Base-by-base conservation (phyloP, 2,113 vertebrate species). In the Genyomyrus donnyi region DNA sequence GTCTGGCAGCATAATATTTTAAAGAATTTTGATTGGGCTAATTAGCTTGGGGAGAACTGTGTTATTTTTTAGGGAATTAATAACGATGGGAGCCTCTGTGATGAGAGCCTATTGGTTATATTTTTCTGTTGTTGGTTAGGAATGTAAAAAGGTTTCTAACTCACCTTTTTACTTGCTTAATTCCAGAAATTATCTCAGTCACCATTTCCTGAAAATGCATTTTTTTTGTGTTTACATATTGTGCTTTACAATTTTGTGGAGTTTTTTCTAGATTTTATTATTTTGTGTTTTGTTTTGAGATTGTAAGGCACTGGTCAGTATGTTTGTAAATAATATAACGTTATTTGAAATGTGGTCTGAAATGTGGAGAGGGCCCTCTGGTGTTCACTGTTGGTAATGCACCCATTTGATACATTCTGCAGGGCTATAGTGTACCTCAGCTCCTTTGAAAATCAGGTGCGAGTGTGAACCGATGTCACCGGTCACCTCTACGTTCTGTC, bases 381-480 rank as follows among this genome's bases (percentile, higher is more conserved):
- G 45, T 85, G 83, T 48, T 85, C 42, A 85, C 42, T n/a, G 45
- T 85, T 48, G 48, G 83, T 85, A 85, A 46, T 85, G 83, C 83
- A 85, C 45, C 80, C 24, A 11, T 6, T 13, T 85, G 7, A 48
- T 85, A 5, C 45, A 85, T 85, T 45, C 83, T 48, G 45, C 19
- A 85, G 17, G 21, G 10, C 83, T 48, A 24, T 24, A 48, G 62
- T 13, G 62, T 70, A 66, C 24, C 8, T 66, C 35, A 45, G 83
- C 19, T 11, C 46, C 21, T 85, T 85, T n/a, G 42, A 42, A 84
- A 39, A 45, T 19, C 45, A 85, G 91, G 31, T 94, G 92, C 93
- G 92, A 8, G 31, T 85, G 21, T 21, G n/a, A 11, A 3, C 15
- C 27, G 1, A 19, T 87, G 85, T 7, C 11, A 8, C 5, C 15